Evolutionary conservation across 2,113 vertebrate genomes (phyloP).

Genomic region (Typhlomys cinereus): DNA sequence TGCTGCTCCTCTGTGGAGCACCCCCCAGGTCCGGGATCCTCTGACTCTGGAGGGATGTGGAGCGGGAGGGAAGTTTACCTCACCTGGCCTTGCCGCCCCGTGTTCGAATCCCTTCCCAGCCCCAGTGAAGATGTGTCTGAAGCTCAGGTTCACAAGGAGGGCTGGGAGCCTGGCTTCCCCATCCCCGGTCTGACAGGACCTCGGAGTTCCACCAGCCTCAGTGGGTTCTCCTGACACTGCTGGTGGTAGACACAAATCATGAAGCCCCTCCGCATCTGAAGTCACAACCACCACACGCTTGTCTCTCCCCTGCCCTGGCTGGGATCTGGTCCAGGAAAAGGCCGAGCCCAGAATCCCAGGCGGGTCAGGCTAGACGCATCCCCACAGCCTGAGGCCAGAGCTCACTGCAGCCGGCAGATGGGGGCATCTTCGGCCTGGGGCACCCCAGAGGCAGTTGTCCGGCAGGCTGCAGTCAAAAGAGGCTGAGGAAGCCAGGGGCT

Average conservation of each 20-base stretch:
- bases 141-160: accelerated
- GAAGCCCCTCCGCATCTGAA: neutral
- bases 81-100: neutral
- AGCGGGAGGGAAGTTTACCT: neutral
- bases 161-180: neutral
- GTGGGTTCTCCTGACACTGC: neutral
- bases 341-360: no score
- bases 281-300: accelerated
- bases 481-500: neutral
- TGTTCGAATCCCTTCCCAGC: neutral
- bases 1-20: neutral
- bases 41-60: accelerated
- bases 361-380: no score
- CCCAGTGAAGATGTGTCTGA: accelerated
- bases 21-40: neutral
- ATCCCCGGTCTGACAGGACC: neutral
- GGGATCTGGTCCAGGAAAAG: no score
- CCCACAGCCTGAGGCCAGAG: neutral
- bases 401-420: neutral
- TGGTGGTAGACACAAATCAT: no score
- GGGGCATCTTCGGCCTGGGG: neutral
- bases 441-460: neutral
- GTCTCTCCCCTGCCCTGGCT: no score
- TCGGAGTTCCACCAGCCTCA: neutral
- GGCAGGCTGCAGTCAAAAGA: neutral